phyloP scores from a whole-genome alignment of 2,797 vertebrate genomes.

The Phoebastria nigripes region DNA sequence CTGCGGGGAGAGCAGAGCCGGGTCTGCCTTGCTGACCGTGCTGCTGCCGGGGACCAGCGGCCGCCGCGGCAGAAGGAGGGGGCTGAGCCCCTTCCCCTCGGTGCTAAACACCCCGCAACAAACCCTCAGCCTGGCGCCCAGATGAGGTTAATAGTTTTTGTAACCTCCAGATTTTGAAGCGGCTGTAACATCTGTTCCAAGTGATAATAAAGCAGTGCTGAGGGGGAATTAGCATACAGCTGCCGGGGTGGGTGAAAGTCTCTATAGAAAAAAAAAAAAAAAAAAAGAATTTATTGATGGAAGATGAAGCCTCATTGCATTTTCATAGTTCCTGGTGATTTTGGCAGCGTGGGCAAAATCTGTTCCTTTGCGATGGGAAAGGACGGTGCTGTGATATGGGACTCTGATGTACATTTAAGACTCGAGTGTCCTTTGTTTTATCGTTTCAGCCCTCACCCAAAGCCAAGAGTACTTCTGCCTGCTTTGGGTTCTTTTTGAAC shows the following conservation, averaged over 20 bases:
- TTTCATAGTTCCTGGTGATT: conserved; percentile 6
- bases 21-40: fast-evolving
- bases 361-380: background rate
- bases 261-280: background rate
- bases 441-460: background rate
- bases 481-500: background rate
- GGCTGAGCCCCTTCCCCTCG: background rate
- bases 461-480: background rate
- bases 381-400: background rate
- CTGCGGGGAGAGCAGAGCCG: background rate
- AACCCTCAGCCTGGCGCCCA: background rate
- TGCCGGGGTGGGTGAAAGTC: background rate
- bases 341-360: conserved; percentile 27
- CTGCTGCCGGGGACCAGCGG: background rate
- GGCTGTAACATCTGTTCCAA: background rate
- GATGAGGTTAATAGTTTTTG: conserved; percentile 51
- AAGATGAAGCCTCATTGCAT: conserved; percentile 32
- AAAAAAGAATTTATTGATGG: background rate
- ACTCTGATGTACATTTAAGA: background rate
- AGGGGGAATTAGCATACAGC: conserved; percentile 63
- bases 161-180: conserved; percentile 36
- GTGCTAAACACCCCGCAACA: background rate
- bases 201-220: conserved; percentile 12
- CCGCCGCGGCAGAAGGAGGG: background rate
- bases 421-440: background rate